Evolutionary conservation across 2,113 vertebrate species (phyloP).

Genomic region (Vulpes vulpes): DNA sequence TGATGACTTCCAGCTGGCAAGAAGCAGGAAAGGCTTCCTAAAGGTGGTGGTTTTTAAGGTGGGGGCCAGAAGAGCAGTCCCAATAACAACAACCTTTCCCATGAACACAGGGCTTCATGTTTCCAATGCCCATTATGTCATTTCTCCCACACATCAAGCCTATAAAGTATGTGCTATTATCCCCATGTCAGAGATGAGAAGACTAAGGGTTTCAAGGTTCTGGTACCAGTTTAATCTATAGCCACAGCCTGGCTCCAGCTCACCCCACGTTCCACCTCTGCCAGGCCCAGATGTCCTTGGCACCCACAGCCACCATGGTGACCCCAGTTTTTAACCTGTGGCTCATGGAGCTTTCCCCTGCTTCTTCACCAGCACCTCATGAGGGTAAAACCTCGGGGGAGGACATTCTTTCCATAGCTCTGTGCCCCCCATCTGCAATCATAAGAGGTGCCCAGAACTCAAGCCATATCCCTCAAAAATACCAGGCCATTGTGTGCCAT

Average conservation of each 20-base stretch:
- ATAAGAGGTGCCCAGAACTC: background rate
- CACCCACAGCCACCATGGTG: background rate
- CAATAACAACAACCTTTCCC: slow-evolving; percentile 49
- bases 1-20: background rate
- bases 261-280: background rate
- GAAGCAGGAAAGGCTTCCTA: background rate
- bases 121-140: slow-evolving; percentile 55
- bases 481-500: background rate
- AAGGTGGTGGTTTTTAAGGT: background rate
- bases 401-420: background rate
- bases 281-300: background rate
- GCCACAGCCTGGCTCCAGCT: background rate
- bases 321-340: background rate
- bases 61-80: background rate
- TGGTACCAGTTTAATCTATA: background rate
- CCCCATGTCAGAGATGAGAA: slow-evolving; percentile 53
- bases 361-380: background rate
- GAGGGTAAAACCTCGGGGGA: background rate
- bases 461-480: background rate
- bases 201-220: slow-evolving; percentile 10
- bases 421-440: background rate
- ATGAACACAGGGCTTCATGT: slow-evolving; percentile 20
- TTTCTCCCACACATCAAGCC: slow-evolving; percentile 58
- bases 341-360: background rate
- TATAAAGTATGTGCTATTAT: slow-evolving; percentile 62